A percentile compares a stretch with the other conserved stretches of the same genome.
Conservation (phyloP, 2,888 invertebrate species). For the Lycocerus yunnanus region DNA sequence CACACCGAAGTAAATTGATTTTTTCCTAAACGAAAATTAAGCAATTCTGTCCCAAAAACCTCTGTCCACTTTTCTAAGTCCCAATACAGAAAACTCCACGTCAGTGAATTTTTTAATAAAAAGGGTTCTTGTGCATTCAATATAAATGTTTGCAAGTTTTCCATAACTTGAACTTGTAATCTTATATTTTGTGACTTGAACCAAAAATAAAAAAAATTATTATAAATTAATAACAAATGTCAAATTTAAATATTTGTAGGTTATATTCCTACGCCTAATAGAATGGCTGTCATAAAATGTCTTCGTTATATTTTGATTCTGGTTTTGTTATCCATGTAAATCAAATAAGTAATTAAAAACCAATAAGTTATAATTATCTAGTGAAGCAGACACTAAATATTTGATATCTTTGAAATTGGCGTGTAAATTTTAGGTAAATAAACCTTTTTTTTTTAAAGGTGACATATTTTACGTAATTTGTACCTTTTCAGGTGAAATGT, state of each 20-base stretch:
- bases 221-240: not conserved
- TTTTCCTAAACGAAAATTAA: constrained; percentile 63
- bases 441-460: constrained; percentile 14
- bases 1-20: constrained; percentile 45
- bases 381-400: not conserved
- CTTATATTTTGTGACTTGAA: no score
- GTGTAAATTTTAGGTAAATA: constrained; percentile 13
- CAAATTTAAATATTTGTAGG: constrained; percentile 1
- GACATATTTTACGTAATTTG: constrained; percentile 27
- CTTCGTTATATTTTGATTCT: constrained; percentile 7
- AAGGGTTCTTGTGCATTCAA: constrained; percentile 56
- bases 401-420: not conserved
- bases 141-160: constrained; percentile 13
- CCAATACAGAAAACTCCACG: constrained; percentile 67
- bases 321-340: not conserved
- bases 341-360: not conserved
- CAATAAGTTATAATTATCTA: not conserved
- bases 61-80: constrained; percentile 63
- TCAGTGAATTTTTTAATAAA: constrained; percentile 60
- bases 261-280: not conserved
- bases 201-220: no score
- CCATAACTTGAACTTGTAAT: not conserved
- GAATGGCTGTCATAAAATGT: constrained; percentile 15
- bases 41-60: constrained; percentile 60
- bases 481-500: not conserved